These are phyloP conservation scores for Drosophila erecta DNA, from an alignment of 1,140 invertebrate genomes.

Conservation along the genomic window DNA sequence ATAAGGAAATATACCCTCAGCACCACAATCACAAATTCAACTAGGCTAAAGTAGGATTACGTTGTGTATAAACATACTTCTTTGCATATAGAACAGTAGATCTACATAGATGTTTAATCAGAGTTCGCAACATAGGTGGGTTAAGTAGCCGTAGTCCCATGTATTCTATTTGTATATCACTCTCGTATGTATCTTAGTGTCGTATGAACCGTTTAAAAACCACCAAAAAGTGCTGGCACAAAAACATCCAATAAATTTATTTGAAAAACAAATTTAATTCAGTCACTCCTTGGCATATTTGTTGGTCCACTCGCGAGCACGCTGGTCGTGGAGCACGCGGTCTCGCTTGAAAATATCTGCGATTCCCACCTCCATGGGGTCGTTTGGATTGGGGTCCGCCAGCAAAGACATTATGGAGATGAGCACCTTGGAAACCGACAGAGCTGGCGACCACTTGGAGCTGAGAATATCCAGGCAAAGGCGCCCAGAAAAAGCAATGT, in stretches of 20 bases:
- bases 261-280: constrained; percentile 49
- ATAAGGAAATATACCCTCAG: constrained; percentile 7
- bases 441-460: constrained; percentile 97
- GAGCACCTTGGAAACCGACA: constrained; percentile 98
- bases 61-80: constrained; percentile 23
- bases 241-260: constrained; percentile 74
- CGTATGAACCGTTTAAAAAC: constrained; percentile 67
- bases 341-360: constrained; percentile 96
- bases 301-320: constrained; percentile 96
- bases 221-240: constrained; percentile 81
- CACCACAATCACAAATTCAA: constrained; percentile 17
- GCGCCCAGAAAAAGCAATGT: constrained; percentile 90
- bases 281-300: constrained; percentile 88
- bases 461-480: constrained; percentile 91
- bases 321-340: constrained; percentile 94
- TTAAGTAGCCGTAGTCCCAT: constrained; percentile 6
- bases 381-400: constrained; percentile 98
- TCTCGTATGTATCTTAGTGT: constrained; percentile 58
- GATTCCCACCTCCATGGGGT: constrained; percentile 97
- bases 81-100: constrained; percentile 9
- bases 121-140: constrained; percentile 11
- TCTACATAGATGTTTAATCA: constrained; percentile 24
- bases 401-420: constrained; percentile 97
- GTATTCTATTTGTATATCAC: constrained; percentile 40
- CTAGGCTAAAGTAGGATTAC: constrained; percentile 13